Base-by-base conservation (phyloP, 2,113 vertebrate species). In the Climacteris rufus region DNA sequence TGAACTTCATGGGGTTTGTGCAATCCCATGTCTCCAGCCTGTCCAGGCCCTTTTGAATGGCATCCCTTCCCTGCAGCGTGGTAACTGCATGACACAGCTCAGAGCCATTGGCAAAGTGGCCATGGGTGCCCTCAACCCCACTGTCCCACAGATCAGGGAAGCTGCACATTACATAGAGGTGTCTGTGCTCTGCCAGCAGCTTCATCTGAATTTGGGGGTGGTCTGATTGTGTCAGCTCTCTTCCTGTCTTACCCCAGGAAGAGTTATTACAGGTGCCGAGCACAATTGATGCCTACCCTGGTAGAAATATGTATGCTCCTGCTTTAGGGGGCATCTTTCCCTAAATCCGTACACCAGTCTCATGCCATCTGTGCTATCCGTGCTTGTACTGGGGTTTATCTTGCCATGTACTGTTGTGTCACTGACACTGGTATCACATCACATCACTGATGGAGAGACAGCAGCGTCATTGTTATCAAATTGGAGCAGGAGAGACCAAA, bases 71-170 rank as follows among this genome's bases (percentile, higher is more conserved):
- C 28, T 71, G 13, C 44, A 37, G 19, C 2, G 0, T 52, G 65
- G 17, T 10, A 2, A 13, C 11, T 6, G 7, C 9, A 11, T 30
- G 42, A 10, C 20, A 25, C 21, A 39, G 44, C 57, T 44, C 23
- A 16, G 14, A 63, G 35, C 11, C 0, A 1, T 30, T 1, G 0
- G 37, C 13, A 44, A 25, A n/a, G 4, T 44, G 37, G 23, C 33
- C 7, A 2, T 37, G 33, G 19, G 28, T 59, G 10, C 33, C 1
- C 23, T 52, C 37, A 52, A 15, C 60, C 33, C 39, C 60, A 7
- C 45, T 39, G 53, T 75, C 60, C 9, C 11, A 25, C 33, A 45
- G 13, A 12, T 45, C 27, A 15, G 47, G 35, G 53, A 37, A 72
- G 10, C 27, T 57, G 33, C 3, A 0, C 5, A 7, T 39, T 21